phyloP scores from a whole-genome alignment of 2,888 invertebrate genomes.

The Cheilosia vulpina region DNA sequence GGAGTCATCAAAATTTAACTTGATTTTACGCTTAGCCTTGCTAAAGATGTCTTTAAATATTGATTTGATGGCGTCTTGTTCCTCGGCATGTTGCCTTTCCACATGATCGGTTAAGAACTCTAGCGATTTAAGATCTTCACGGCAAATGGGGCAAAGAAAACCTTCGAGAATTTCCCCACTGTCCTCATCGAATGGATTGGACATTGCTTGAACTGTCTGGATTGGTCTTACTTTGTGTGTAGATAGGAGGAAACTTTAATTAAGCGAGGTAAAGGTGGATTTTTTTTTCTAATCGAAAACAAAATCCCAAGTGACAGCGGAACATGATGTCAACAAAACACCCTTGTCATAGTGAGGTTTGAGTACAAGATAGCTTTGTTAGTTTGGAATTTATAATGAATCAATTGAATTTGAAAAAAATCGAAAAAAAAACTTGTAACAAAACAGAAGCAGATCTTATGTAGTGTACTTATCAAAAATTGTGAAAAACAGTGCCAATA shows the following conservation, averaged over 20 bases:
- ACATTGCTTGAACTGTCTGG: conserved; percentile 65
- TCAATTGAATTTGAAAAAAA: too few species aligned
- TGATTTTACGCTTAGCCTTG: conserved; percentile 95
- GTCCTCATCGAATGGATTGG: conserved; percentile 81
- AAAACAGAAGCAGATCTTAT: too few species aligned
- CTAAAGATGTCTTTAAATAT: conserved; percentile 91
- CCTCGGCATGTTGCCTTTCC: conserved; percentile 93
- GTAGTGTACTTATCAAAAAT: too few species aligned
- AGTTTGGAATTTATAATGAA: not conserved
- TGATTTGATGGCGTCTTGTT: conserved; percentile 91
- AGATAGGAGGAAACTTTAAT: conserved; percentile 26
- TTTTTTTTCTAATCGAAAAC: conserved; percentile 33
- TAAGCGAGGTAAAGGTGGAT: conserved; percentile 20
- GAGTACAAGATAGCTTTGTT: conserved; percentile 23
- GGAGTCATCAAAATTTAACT: conserved; percentile 89
- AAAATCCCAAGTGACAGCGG: conserved; percentile 32
- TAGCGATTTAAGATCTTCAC: conserved; percentile 94
- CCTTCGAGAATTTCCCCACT: conserved; percentile 91
- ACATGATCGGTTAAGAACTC: conserved; percentile 94
- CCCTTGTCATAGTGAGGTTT: not conserved
- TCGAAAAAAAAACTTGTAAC: too few species aligned
- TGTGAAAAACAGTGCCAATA: too few species aligned
- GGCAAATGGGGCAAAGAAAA: conserved; percentile 97
- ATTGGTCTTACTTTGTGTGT: not conserved
- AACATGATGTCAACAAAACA: conserved; percentile 49